Evolutionary conservation across 2,888 invertebrate genomes (phyloP).

Genomic region (Orgyia antiqua): DNA sequence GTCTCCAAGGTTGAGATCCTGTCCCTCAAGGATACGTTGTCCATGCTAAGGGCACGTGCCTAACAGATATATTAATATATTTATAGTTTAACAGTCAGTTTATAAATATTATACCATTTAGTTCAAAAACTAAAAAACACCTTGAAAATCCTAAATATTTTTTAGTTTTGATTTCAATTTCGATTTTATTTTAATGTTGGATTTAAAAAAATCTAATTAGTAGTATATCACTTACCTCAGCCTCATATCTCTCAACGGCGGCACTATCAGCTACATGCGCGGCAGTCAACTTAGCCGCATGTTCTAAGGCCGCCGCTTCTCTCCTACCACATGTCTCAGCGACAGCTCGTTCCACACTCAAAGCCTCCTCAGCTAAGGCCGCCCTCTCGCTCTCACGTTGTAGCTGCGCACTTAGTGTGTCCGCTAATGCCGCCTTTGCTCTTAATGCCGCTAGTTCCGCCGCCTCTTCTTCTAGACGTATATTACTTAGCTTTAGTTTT

Average conservation of each 20-base stretch:
- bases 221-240: constrained; percentile 43
- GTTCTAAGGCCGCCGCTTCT: constrained; percentile 59
- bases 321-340: constrained; percentile 58
- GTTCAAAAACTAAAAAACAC: too few species aligned
- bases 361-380: constrained; percentile 42
- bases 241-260: constrained; percentile 21
- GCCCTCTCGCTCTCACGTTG: constrained; percentile 55
- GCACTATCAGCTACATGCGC: constrained; percentile 41
- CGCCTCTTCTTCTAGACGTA: constrained; percentile 58
- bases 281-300: constrained; percentile 57
- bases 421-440: constrained; percentile 61
- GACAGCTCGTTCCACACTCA: constrained; percentile 42
- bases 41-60: constrained; percentile 58
- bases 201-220: too few species aligned
- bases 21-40: constrained; percentile 56
- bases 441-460: constrained; percentile 62
- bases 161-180: too few species aligned
- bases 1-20: constrained; percentile 33
- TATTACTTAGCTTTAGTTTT: constrained; percentile 38
- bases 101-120: too few species aligned
- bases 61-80: constrained; percentile 18
- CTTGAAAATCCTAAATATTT: too few species aligned
- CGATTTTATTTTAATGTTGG: too few species aligned
- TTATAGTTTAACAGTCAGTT: neutral
- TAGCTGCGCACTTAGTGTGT: constrained; percentile 56